Base-by-base conservation (phyloP, 2,888 invertebrate species). In the Lasioglossum marginatum region DNA sequence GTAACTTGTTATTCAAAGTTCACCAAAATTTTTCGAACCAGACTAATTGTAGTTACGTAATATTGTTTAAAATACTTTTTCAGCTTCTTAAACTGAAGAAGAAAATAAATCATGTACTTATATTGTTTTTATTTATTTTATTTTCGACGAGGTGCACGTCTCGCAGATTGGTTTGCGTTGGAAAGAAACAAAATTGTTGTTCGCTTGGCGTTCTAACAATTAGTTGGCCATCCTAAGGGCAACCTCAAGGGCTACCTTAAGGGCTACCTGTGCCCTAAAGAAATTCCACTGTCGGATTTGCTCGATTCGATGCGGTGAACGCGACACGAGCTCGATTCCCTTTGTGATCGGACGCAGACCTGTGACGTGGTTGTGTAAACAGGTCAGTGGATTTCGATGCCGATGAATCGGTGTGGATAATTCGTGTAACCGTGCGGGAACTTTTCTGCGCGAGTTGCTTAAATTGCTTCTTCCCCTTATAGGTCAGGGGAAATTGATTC, bases 231-330 rank as follows among this genome's bases (percentile, higher is more conserved):
- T 40, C 23, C 40, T 23, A 34, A 68, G 37, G 37, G 12, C 23
- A 23, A 34, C 1, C 37, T 66, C 19, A 0, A 37, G 37, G 52
- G 52, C 23, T 23, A 8, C 8, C 48, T 52, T 23, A 23, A 23
- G 31, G 68, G 45, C 57, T 73, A 40, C 57, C 37, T 31, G 70
- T 37, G 34, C 34, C 63, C 16, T 48, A 19, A 68, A 73, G 71
- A 80, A 82, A 82, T 82, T 77, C 82, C 60, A 75, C 27, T 34
- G 77, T 8, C n/a, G 79, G 85, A 79, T 85, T 81, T 77, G 27
- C 73, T 57, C 60, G 45, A 77, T 86, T 86, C 79, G 81, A 78
- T 23, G 27, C 74, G 78, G 63, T 60, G 79, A 79, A 74, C 66
- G 78, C 34, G 81, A 81, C 75, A 78, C 66, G 75, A 81, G 72